Percentiles rank a stretch among this genome's conserved stretches.
phyloP scores from a whole-genome alignment of 2,888 invertebrate genomes.

The Podotricha telesiphe region DNA sequence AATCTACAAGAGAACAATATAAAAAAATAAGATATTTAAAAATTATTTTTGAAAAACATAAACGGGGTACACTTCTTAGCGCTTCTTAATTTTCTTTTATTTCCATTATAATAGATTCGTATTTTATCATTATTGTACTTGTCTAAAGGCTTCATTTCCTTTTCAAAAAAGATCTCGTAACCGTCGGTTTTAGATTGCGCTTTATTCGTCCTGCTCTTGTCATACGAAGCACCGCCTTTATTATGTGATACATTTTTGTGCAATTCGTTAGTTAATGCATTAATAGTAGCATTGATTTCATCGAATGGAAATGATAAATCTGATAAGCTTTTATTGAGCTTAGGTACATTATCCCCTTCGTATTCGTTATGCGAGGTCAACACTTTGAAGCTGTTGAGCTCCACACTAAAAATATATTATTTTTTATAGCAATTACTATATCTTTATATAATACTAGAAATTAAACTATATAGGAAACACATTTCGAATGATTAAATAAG shows the following conservation, averaged over 20 bases:
- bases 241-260: conserved; percentile 38
- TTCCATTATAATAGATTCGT: conserved; percentile 62
- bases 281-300: conserved; percentile 16
- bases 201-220: conserved; percentile 32
- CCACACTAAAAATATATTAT: conserved; percentile 60
- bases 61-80: conserved; percentile 43
- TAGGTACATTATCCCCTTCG: background rate
- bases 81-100: conserved; percentile 59
- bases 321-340: conserved; percentile 8
- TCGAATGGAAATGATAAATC: conserved; percentile 14
- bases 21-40: background rate
- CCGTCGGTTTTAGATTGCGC: conserved; percentile 48
- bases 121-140: conserved; percentile 66
- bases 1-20: background rate
- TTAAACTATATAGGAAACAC: too few relatives aligned
- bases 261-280: conserved; percentile 29
- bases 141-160: conserved; percentile 56
- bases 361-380: conserved; percentile 31
- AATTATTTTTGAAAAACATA: background rate
- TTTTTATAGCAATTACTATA: background rate
- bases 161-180: conserved; percentile 66
- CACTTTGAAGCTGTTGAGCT: conserved; percentile 67
- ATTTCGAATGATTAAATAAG: too few relatives aligned
- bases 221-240: conserved; percentile 36
- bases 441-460: background rate